Percentiles rank a stretch among this genome's conserved stretches.
These are phyloP conservation scores for Monopterus albus DNA, from an alignment of 2,113 vertebrate species.

Conservation along the genomic window DNA sequence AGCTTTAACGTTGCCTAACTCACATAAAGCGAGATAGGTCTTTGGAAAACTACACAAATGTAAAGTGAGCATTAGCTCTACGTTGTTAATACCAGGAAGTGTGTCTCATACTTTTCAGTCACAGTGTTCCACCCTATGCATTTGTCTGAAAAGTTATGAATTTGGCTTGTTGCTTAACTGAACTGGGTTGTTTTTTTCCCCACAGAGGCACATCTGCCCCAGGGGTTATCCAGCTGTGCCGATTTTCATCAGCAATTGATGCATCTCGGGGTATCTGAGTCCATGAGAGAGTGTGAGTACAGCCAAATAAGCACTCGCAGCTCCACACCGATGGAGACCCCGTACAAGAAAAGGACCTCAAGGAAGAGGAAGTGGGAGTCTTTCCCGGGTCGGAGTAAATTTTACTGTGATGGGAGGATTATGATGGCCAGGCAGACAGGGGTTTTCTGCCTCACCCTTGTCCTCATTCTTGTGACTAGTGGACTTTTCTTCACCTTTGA, in stretches of 20 bases:
- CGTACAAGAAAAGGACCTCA: constrained; percentile 90
- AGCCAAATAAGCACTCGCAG: constrained; percentile 97
- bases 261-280: constrained; percentile 95
- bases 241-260: constrained; percentile 74
- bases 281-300: constrained; percentile 98
- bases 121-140: not conserved
- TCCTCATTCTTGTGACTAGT: constrained; percentile 96
- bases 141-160: constrained; percentile 6
- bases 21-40: fast-evolving
- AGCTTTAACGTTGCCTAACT: not conserved
- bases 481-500: constrained; percentile 99
- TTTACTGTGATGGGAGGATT: constrained; percentile 96
- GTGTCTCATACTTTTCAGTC: constrained; percentile 36
- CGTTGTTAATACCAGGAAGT: constrained; percentile 42
- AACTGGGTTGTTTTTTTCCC: constrained; percentile 33
- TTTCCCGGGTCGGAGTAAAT: constrained; percentile 97
- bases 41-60: not conserved
- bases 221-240: constrained; percentile 55
- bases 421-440: constrained; percentile 99
- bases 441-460: constrained; percentile 97
- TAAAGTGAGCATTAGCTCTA: not conserved
- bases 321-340: constrained; percentile 97
- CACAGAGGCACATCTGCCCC: constrained; percentile 59
- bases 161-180: constrained; percentile 7
- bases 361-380: constrained; percentile 94